A percentile compares a stretch with the other conserved stretches of the same genome.
phyloP scores from a whole-genome alignment of 2,797 vertebrate genomes.

The Sternarchorhynchus goeldii region DNA sequence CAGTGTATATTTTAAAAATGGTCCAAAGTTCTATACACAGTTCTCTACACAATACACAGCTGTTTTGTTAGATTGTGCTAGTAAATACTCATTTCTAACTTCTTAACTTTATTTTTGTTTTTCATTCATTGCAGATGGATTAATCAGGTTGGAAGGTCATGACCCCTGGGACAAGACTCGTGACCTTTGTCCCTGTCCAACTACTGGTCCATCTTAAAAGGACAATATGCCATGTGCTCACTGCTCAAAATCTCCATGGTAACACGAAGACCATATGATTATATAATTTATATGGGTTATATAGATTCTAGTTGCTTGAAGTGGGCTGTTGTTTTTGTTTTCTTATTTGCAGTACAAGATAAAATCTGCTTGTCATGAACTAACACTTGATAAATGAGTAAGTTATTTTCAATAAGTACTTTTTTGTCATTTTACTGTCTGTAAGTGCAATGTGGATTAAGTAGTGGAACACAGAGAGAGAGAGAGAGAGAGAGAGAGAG shows the following conservation, averaged over 20 bases:
- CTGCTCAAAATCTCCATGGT: constrained; percentile 82
- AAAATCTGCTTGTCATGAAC: constrained; percentile 42
- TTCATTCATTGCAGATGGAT: constrained; percentile 84
- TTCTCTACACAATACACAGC: background rate
- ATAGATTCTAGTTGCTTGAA: background rate
- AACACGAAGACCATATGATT: constrained; percentile 81
- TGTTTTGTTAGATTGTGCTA: background rate
- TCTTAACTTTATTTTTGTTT: constrained; percentile 64
- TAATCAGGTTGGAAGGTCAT: constrained; percentile 81
- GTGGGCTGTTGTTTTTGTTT: background rate
- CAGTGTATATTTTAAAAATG: background rate
- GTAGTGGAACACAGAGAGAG: no score
- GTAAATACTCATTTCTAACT: constrained; percentile 26
- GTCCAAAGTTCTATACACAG: background rate
- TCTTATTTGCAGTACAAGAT: background rate
- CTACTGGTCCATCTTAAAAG: constrained; percentile 82
- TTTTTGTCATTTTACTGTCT: background rate
- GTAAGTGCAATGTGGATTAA: no score
- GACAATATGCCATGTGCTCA: constrained; percentile 90
- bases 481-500: background rate
- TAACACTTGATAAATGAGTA: background rate
- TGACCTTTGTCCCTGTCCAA: constrained; percentile 70
- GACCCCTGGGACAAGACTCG: constrained; percentile 73
- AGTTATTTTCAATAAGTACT: no score
- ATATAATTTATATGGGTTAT: constrained; percentile 60